phyloP scores from a whole-genome alignment of 2,113 vertebrate species.

The Ifrita kowaldi region DNA sequence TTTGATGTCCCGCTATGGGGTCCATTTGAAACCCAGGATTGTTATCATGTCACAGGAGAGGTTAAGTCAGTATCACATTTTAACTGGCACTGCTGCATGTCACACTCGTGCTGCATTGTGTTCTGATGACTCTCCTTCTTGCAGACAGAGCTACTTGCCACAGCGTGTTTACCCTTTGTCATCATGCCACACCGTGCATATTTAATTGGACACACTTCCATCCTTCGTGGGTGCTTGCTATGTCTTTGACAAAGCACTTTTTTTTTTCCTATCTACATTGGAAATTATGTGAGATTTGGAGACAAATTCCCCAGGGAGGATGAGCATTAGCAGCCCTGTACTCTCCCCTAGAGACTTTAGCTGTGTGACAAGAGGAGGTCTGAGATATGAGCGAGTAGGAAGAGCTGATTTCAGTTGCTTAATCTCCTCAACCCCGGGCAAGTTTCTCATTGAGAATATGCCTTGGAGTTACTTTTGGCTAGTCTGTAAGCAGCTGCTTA shows the following conservation, averaged over 20 bases:
- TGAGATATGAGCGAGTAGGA: not conserved
- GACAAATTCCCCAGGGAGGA: not conserved
- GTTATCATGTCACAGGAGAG: not conserved
- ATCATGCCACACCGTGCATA: not conserved
- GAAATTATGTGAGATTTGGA: not conserved
- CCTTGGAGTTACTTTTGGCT: conserved; percentile 16
- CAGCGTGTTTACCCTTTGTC: not conserved
- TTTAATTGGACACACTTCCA: not conserved
- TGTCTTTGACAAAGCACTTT: not conserved
- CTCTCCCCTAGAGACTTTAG: not conserved
- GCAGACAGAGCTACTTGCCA: not conserved
- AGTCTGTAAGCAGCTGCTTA: not conserved
- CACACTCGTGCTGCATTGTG: not conserved
- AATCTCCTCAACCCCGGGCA: not conserved
- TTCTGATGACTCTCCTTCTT: not conserved
- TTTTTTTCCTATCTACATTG: not conserved
- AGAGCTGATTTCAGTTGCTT: conserved; percentile 15
- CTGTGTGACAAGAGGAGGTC: not conserved
- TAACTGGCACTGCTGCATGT: not conserved
- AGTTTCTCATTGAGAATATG: not conserved
- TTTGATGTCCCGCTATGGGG: not conserved
- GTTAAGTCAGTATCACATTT: not conserved
- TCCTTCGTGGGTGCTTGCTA: not conserved
- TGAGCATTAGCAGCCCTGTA: not conserved
- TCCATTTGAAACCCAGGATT: not conserved